Evolutionary conservation across 2,797 vertebrate genomes (phyloP).

Genomic region (Enteromius unitaeniatus): DNA sequence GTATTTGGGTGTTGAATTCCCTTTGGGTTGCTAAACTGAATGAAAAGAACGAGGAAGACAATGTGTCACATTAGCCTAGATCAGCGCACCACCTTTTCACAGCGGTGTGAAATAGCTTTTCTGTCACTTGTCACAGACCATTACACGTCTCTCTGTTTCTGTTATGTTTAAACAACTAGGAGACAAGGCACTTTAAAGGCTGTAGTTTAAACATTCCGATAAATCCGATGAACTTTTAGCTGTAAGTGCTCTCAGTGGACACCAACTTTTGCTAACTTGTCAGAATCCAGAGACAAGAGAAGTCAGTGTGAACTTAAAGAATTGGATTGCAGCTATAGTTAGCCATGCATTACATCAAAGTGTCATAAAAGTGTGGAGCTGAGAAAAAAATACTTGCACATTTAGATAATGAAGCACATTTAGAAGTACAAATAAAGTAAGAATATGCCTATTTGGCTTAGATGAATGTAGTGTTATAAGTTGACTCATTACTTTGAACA

Average conservation of each 20-base stretch:
- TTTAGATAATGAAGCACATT: background rate
- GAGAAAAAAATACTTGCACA: background rate
- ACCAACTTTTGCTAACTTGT: background rate
- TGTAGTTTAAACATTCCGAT: background rate
- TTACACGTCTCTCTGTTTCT: slow-evolving; percentile 12
- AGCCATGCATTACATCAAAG: background rate
- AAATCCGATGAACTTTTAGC: background rate
- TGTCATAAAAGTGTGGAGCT: background rate
- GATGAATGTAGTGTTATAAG: background rate
- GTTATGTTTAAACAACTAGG: slow-evolving; percentile 13
- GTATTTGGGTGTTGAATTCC: slow-evolving; percentile 11
- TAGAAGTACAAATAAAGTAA: background rate
- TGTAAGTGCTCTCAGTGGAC: background rate
- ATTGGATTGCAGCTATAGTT: background rate
- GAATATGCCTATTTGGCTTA: background rate
- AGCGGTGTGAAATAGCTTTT: slow-evolving; percentile 32
- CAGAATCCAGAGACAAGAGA: background rate
- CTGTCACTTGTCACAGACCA: slow-evolving; percentile 15
- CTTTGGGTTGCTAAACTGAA: slow-evolving; percentile 12
- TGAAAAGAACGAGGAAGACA: slow-evolving; percentile 15
- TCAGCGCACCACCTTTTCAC: slow-evolving; percentile 33
- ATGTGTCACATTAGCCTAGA: slow-evolving; percentile 31
- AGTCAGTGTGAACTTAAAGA: background rate
- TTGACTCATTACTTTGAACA: background rate
- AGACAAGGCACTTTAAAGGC: slow-evolving; percentile 13